Evolutionary conservation across 1,140 invertebrate genomes (phyloP), one percentile per base, ranked within the genome.

Genomic region (Phocides pigmalion): DNA sequence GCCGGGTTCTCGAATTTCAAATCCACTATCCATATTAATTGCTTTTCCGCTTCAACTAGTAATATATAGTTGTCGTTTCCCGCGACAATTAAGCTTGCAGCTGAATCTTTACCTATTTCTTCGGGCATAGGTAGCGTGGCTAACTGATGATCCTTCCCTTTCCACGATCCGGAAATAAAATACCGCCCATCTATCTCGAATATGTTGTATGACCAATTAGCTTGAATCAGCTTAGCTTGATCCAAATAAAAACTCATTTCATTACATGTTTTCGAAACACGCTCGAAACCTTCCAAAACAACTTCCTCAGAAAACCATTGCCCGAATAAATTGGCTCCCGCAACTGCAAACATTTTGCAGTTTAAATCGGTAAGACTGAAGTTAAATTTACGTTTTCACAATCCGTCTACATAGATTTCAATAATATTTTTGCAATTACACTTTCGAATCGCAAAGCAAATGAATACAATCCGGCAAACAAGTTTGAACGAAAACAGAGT

Each of bases 141-240:
- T 12, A 79, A 25, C 39, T 82, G 63, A 37, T 81, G 66, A 32
- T 83, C 76, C 42, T 68, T 69, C 11, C 75, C 74, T 15, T 59
- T 44, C 70, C 73, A 86, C 25, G 72, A 56, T 17, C 88, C 87
- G 8, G 76, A 63, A 35, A 87, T 16, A 58, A 73, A 84, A 50
- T 79, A 79, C 5, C 12, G 39, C 17, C 76, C 59, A 49, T 76
- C 62, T 28, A 67, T 42, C 64, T 72, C 14, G 49, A 83, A 80
- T 61, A 90, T 74, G 64, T 88, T 90, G 59, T 90, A 88, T 0
- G 85, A 83, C 88, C 88, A 90, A 49, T 63, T 74, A 6, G 81
- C 73, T 19, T 72, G 51, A 1, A 76, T n/a, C 46, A 88, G 61
- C 54, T 76, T 76, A 11, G 72, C 56, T 6, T 39, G 20, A 17